These are phyloP conservation scores for Myiotriccus ornatus DNA, from an alignment of 2,797 vertebrate genomes.

Conservation along the genomic window DNA sequence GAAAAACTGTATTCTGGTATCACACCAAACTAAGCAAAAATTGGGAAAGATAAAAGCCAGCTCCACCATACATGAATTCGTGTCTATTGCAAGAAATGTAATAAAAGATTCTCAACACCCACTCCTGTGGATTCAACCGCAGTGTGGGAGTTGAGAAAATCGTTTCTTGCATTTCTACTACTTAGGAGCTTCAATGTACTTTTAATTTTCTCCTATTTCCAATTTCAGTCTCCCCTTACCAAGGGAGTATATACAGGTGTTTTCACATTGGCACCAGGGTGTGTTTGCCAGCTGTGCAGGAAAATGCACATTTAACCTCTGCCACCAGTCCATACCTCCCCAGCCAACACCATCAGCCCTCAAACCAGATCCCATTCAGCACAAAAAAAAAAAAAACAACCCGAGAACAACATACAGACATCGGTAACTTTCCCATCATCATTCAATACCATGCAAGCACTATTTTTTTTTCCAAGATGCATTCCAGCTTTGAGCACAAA, in stretches of 20 bases:
- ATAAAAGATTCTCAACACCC: constrained; percentile 24
- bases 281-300: background rate
- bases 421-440: background rate
- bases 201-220: background rate
- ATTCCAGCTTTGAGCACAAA: background rate
- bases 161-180: background rate
- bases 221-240: background rate
- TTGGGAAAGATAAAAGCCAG: background rate
- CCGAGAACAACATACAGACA: background rate
- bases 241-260: background rate
- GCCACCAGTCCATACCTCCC: background rate
- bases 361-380: background rate
- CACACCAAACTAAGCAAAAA: background rate
- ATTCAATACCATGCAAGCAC: accelerated
- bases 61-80: background rate
- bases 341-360: background rate
- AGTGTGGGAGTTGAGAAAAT: constrained; percentile 38
- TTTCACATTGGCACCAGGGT: background rate
- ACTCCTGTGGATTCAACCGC: background rate
- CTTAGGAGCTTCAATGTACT: background rate
- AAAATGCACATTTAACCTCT: background rate
- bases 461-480: background rate
- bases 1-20: background rate
- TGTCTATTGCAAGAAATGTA: background rate
- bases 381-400: background rate